Evolutionary conservation across 2,888 invertebrate species (phyloP), one percentile per base, ranked within the genome.

Genomic region (Alitta virens): DNA sequence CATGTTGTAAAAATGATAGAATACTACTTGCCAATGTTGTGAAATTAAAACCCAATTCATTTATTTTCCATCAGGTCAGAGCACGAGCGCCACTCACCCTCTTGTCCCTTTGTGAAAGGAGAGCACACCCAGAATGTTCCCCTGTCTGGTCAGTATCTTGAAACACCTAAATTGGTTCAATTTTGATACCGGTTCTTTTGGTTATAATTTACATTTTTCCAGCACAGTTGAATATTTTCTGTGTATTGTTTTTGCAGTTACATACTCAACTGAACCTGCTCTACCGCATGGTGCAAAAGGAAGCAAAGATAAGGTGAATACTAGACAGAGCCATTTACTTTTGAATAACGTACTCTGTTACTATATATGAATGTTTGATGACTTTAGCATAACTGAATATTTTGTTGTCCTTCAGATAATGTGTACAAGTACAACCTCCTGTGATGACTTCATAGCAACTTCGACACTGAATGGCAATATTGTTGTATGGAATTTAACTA

Each of bases 121-220:
- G 94, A 94, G 83, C 94, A 92, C 78, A 95, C 95, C 14, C 93
- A 94, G 83, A 96, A 96, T 83, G 94, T 95, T 64, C 94, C 96
- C 2, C 85, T 94, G 58, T 90, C 91, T 64, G 75, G 74, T 77
- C 63, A 60, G 68, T 46, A 21, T 24, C 14, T 52, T 24, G 5
- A 3, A 49, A 33, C 12, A 33, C 5, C 33, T 33, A 7, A 7
- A 12, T 7, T 7, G 12, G 33, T 33, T 33, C 7, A 33, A 12
- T 33, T 33, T 33, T 33, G 33, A 33, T 33, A 33, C 33, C 5
- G 5, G 33, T 33, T 12, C 40, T 40, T 12, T 40, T 40, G 40
- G 40, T 40, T 9, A 40, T 40, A 40, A 9, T 40, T 12, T 40
- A 12, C 40, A 40, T 40, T 40, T 12, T 40, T 40, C 40, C 9